Evolutionary conservation across 2,888 invertebrate genomes (phyloP).

Genomic region (Lasioglossum vierecki): DNA sequence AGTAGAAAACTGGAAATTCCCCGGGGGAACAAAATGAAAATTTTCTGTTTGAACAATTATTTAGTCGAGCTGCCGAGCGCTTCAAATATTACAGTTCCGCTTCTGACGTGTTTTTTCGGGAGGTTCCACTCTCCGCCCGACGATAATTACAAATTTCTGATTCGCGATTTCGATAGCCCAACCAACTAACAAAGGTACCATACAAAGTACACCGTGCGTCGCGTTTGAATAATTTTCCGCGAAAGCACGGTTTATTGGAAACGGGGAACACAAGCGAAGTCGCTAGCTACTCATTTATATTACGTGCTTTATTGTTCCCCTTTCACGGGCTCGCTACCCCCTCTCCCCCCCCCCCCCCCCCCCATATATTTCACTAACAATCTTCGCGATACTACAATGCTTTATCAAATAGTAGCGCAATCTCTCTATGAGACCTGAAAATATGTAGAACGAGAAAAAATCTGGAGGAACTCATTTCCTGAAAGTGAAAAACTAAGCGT

Average conservation of each 20-base stretch:
- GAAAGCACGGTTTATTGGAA: background rate
- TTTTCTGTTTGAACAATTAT: conserved; percentile 1
- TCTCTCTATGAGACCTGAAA: background rate
- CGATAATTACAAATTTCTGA: background rate
- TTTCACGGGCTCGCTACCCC: background rate
- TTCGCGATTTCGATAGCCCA: background rate
- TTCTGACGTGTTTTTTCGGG: background rate
- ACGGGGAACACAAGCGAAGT: background rate
- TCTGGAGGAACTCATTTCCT: background rate
- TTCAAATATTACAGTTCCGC: background rate
- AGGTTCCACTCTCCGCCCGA: background rate
- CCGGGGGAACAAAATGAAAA: background rate
- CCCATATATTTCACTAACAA: background rate
- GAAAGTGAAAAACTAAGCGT: background rate
- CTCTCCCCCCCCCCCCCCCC: too few relatives aligned
- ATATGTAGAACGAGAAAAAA: background rate
- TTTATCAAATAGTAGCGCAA: background rate
- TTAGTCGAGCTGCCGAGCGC: background rate
- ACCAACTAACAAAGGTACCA: background rate
- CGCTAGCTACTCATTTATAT: background rate
- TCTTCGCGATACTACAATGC: background rate
- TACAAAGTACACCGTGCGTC: background rate
- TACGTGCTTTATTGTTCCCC: background rate
- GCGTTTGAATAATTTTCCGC: background rate
- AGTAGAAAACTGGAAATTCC: background rate